These are phyloP conservation scores for Bucco capensis DNA, from an alignment of 2,113 vertebrate species.

Conservation along the genomic window DNA sequence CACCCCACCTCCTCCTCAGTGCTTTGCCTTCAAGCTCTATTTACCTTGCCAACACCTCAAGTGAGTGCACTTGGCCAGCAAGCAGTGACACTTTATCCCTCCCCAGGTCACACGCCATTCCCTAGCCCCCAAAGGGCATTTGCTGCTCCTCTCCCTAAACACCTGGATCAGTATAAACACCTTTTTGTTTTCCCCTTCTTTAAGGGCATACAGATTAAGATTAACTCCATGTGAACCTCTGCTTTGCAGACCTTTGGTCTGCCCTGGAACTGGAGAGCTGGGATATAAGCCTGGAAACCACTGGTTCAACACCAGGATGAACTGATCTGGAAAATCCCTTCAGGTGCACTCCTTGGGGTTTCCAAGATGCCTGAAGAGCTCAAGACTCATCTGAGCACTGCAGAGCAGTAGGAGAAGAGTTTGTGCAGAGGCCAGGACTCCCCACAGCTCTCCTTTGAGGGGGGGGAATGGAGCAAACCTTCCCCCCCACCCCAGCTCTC, in stretches of 20 bases:
- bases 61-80: neutral
- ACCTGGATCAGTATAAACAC: neutral
- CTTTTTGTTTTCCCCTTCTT: neutral
- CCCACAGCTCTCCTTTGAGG: no score
- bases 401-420: no score
- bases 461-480: no score
- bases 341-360: neutral
- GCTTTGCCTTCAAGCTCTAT: neutral
- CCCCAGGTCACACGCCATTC: neutral
- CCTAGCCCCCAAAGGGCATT: neutral
- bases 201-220: neutral
- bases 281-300: neutral
- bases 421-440: no score
- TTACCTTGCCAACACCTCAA: neutral
- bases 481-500: no score
- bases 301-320: no score
- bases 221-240: neutral
- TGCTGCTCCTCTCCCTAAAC: neutral
- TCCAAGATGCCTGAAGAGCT: no score
- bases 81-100: neutral
- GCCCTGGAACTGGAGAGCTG: neutral
- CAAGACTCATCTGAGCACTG: no score
- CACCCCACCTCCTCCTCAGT: neutral
- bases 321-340: neutral
- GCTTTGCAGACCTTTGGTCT: neutral